These are phyloP conservation scores for Gymnodraco acuticeps DNA, from an alignment of 2,797 vertebrate species.

Conservation along the genomic window DNA sequence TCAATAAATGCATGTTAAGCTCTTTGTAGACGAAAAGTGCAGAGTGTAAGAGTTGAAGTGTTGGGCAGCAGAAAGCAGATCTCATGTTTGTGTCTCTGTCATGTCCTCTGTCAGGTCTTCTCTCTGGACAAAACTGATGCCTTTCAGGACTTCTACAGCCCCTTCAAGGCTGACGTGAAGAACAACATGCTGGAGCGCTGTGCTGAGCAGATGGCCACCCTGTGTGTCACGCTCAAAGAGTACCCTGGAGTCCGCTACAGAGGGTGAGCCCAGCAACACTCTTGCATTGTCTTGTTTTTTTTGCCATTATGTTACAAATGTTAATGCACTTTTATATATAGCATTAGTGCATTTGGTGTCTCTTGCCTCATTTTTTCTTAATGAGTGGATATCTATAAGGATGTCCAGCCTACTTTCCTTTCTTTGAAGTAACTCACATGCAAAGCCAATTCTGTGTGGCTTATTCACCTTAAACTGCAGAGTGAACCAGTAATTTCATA, in stretches of 20 bases:
- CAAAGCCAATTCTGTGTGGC: neutral
- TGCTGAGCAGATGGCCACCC: conserved; percentile 95
- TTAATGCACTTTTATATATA: neutral
- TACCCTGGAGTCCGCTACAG: conserved; percentile 96
- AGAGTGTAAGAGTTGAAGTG: neutral
- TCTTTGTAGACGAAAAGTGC: neutral
- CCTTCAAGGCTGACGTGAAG: conserved; percentile 96
- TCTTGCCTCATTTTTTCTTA: neutral
- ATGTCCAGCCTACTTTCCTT: neutral
- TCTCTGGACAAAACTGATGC: conserved; percentile 92
- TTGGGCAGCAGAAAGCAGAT: neutral
- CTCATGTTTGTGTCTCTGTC: neutral
- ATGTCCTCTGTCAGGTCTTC: conserved; percentile 72
- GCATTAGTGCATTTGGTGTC: neutral
- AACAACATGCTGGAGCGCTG: conserved; percentile 94
- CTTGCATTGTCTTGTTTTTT: neutral
- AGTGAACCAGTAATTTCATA: neutral
- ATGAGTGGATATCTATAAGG: neutral
- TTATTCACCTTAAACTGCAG: neutral
- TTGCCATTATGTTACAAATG: neutral
- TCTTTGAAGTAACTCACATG: neutral
- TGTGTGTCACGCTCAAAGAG: conserved; percentile 96
- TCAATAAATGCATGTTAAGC: neutral
- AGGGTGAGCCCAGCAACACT: conserved; percentile 83
- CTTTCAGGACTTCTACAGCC: conserved; percentile 99